A percentile compares a stretch with the other conserved stretches of the same genome.
These are phyloP conservation scores for Thryonomys swinderianus DNA, from an alignment of 2,113 vertebrate species.

Conservation along the genomic window DNA sequence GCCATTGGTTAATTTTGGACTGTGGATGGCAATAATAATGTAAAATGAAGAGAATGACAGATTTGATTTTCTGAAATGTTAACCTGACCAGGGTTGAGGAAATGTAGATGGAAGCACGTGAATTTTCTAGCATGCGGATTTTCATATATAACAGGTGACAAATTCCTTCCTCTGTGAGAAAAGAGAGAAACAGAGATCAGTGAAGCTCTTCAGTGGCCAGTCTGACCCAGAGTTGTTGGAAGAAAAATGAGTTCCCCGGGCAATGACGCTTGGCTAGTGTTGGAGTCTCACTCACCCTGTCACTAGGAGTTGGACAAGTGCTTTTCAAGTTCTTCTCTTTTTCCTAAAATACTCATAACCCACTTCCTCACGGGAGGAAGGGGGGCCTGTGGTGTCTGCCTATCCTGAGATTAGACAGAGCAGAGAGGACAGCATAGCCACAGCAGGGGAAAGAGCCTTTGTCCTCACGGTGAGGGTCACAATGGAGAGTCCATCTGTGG, in stretches of 20 bases:
- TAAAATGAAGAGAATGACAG: background rate
- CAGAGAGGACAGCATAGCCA: background rate
- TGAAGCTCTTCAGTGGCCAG: background rate
- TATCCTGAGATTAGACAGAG: background rate
- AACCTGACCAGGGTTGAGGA: background rate
- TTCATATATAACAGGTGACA: background rate
- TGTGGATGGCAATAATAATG: accelerated
- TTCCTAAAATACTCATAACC: slow-evolving; percentile 7
- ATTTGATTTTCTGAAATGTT: background rate
- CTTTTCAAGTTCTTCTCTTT: background rate
- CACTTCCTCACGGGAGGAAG: background rate
- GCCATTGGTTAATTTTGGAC: background rate
- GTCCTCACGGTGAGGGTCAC: background rate
- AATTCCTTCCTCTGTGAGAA: background rate
- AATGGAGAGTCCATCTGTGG: accelerated
- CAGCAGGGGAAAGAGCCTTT: background rate
- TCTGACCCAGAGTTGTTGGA: accelerated
- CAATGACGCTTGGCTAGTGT: background rate
- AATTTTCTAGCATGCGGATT: background rate
- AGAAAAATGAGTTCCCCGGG: background rate
- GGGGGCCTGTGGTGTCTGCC: background rate
- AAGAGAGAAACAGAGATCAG: background rate
- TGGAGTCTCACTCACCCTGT: background rate
- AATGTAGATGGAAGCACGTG: accelerated
- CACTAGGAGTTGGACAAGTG: background rate